Percentiles rank a stretch among this genome's conserved stretches.
Conservation (phyloP, 2,888 invertebrate species). For the Drosophila prostipennis region DNA sequence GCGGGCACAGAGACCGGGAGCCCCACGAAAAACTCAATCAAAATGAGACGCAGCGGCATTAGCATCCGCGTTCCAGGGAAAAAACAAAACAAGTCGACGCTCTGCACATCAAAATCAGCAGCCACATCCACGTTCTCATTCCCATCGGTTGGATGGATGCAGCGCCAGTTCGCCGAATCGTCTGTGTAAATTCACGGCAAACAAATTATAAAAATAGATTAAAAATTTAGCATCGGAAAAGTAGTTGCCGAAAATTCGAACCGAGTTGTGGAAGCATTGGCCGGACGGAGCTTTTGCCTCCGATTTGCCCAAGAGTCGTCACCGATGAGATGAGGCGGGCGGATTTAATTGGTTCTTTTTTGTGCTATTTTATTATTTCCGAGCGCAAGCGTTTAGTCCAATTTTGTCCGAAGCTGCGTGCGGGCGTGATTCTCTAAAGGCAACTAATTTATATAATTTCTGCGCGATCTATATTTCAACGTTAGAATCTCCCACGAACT, state of each 20-base stretch:
- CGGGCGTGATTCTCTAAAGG: slow-evolving; percentile 54
- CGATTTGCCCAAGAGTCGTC: slow-evolving; percentile 63
- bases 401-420: slow-evolving; percentile 67
- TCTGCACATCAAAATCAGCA: background rate
- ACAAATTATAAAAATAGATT: slow-evolving; percentile 71
- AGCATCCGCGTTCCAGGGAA: slow-evolving; percentile 47
- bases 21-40: slow-evolving; percentile 68
- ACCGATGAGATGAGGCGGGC: slow-evolving; percentile 60
- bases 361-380: slow-evolving; percentile 33
- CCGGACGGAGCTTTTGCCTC: slow-evolving; percentile 56
- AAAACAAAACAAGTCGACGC: slow-evolving; percentile 18
- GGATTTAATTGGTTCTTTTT: slow-evolving; percentile 49
- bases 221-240: slow-evolving; percentile 50
- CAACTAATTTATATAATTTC: slow-evolving; percentile 31
- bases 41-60: slow-evolving; percentile 37
- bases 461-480: background rate
- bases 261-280: slow-evolving; percentile 27
- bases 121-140: slow-evolving; percentile 5
- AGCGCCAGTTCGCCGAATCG: slow-evolving; percentile 33
- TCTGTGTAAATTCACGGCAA: slow-evolving; percentile 41
- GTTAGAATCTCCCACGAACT: background rate
- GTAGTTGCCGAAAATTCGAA: slow-evolving; percentile 73
- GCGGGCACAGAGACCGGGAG: slow-evolving; percentile 32
- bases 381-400: slow-evolving; percentile 60
- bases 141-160: slow-evolving; percentile 7